Conservation (phyloP, 2,113 vertebrate genomes). For the Synodontis membranacea region DNA sequence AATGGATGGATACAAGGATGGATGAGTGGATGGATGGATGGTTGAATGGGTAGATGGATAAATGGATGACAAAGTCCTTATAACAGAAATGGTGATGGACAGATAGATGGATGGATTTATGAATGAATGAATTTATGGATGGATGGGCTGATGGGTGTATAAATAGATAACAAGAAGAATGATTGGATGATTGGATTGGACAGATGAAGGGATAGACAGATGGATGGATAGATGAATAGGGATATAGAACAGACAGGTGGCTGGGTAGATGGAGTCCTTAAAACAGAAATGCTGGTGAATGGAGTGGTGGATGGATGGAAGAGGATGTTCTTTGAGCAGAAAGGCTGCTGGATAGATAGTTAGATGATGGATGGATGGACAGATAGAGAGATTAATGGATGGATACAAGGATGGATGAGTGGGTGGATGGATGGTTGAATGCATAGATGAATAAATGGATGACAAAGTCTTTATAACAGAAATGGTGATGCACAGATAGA, state of each 20-base stretch:
- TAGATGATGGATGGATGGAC: too few species aligned
- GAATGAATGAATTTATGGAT: slow-evolving; percentile 3
- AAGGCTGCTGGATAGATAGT: too few species aligned
- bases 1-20: neutral
- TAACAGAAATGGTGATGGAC: neutral
- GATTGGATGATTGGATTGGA: neutral
- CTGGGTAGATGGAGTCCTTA: neutral
- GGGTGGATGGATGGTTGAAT: neutral
- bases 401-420: too few species aligned
- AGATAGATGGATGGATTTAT: neutral
- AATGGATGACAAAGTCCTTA: neutral
- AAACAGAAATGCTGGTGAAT: neutral
- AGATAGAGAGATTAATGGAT: too few species aligned
- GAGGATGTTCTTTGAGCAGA: too few species aligned
- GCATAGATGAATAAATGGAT: neutral
- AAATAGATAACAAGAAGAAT: neutral
- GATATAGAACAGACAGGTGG: too few species aligned
- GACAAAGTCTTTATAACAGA: neutral
- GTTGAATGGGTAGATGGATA: neutral
- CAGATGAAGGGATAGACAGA: neutral
- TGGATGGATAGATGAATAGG: neutral
- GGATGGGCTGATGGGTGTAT: neutral
- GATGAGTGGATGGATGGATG: neutral
- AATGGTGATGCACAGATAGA: too few species aligned
- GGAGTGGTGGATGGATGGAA: neutral